Conservation (phyloP, 2,888 invertebrate species). For the Daptonema setosum region DNA sequence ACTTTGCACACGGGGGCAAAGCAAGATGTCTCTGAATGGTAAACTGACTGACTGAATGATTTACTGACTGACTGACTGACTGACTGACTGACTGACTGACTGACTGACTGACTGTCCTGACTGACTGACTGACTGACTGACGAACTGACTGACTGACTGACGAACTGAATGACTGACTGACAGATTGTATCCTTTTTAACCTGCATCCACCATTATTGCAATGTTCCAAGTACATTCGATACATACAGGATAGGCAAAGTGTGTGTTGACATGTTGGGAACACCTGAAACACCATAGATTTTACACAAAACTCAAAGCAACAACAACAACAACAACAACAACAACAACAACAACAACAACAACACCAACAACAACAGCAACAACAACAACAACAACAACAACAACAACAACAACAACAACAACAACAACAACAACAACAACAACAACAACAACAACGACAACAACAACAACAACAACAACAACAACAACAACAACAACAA, state of each 20-base stretch:
- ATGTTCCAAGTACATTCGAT: neutral
- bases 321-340: neutral
- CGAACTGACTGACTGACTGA: no score
- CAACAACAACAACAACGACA: neutral
- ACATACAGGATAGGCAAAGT: neutral
- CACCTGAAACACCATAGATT: no score
- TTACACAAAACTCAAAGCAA: neutral
- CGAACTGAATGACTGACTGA: no score
- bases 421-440: neutral
- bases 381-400: neutral
- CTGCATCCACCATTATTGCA: neutral
- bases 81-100: no score
- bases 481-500: neutral
- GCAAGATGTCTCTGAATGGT: neutral
- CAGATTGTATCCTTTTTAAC: neutral
- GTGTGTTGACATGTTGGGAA: constrained; percentile 1
- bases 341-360: no score
- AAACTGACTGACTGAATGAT: neutral
- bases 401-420: neutral
- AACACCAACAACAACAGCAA: no score
- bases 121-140: no score
- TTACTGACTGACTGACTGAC: no score
- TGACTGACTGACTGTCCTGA: no score
- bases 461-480: neutral
- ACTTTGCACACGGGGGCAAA: neutral